Percentiles rank a stretch among this genome's conserved stretches.
Evolutionary conservation across 2,113 vertebrate genomes (phyloP).

Genomic region (Neopipo cinnamomea): DNA sequence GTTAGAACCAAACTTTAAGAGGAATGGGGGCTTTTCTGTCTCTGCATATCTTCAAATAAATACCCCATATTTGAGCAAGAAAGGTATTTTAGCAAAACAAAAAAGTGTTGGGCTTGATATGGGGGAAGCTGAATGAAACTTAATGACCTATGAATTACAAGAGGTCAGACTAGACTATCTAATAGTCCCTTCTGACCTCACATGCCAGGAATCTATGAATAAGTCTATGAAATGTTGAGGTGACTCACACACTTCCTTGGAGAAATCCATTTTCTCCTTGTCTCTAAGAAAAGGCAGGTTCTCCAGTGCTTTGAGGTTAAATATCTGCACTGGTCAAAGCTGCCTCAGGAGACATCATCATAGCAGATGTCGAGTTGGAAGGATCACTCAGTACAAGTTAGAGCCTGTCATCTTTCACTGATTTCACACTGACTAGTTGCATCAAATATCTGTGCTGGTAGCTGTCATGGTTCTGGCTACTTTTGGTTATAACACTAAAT

Average conservation of each 20-base stretch:
- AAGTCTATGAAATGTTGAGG: not conserved
- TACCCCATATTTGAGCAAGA: not conserved
- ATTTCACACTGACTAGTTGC: not conserved
- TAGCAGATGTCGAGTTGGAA: not conserved
- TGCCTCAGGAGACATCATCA: not conserved
- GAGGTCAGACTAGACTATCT: not conserved
- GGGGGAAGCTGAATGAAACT: not conserved
- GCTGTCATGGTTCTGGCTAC: not conserved
- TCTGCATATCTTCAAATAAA: not conserved
- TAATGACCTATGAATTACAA: not conserved
- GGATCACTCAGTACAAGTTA: too few species aligned
- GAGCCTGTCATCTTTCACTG: not conserved
- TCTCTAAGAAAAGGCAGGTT: not conserved
- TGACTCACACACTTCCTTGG: not conserved
- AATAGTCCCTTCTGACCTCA: not conserved
- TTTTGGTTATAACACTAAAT: not conserved
- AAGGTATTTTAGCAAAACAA: not conserved
- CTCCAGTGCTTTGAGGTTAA: not conserved
- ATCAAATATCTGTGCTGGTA: fast-evolving
- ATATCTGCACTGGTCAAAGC: not conserved
- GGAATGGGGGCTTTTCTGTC: not conserved
- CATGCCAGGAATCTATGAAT: not conserved
- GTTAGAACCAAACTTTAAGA: not conserved
- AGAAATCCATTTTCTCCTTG: not conserved
- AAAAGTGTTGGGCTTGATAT: not conserved